Conservation (phyloP, 1,140 invertebrate genomes). For the Bathynomus jamesi region DNA sequence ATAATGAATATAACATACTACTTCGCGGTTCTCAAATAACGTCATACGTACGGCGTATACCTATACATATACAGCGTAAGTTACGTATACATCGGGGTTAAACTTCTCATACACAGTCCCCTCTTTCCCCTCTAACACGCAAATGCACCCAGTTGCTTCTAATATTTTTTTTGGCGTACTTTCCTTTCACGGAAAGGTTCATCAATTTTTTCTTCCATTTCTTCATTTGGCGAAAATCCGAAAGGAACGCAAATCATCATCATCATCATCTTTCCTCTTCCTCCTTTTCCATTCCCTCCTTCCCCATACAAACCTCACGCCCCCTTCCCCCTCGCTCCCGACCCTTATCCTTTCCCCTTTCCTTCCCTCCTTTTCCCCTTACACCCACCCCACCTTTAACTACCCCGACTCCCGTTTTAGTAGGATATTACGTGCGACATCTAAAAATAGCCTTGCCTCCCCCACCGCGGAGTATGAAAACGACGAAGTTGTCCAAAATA, state of each 20-base stretch:
- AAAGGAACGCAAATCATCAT: neutral
- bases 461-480: neutral
- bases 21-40: too few species aligned
- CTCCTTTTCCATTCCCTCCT: neutral
- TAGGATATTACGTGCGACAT: neutral
- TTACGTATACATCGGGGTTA: too few species aligned
- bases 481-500: neutral
- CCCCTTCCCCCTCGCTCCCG: neutral
- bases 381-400: neutral
- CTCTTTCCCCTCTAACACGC: too few species aligned
- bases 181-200: too few species aligned
- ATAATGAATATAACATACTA: too few species aligned
- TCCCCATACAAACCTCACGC: neutral
- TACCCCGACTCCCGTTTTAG: neutral
- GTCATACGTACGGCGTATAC: too few species aligned
- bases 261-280: neutral
- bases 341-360: too few species aligned
- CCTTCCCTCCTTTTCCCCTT: neutral
- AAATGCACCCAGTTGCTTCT: too few species aligned
- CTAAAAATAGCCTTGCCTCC: neutral
- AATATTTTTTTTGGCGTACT: too few species aligned
- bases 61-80: too few species aligned
- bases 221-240: neutral
- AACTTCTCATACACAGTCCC: too few species aligned
- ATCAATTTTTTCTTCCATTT: constrained; percentile 1